phyloP scores from a whole-genome alignment of 2,888 invertebrate genomes.

The Gortyna flavago region DNA sequence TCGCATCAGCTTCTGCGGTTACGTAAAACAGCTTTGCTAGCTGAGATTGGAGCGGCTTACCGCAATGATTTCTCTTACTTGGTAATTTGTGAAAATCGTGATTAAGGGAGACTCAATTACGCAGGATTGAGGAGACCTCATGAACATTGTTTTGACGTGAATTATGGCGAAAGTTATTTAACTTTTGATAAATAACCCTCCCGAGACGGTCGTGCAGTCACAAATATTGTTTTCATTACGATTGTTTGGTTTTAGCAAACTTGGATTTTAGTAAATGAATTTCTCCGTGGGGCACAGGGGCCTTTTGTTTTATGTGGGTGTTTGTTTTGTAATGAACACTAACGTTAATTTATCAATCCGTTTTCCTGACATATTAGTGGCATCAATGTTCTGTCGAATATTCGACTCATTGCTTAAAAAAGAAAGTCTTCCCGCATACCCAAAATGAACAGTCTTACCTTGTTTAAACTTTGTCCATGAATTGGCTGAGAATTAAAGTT shows the following conservation, averaged over 20 bases:
- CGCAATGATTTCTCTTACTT: constrained; percentile 69
- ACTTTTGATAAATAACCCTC: constrained; percentile 62
- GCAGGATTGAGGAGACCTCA: constrained; percentile 54
- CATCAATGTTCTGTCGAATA: neutral
- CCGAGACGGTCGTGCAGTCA: constrained; percentile 35
- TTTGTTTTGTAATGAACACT: constrained; percentile 38
- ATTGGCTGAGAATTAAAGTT: constrained; percentile 64
- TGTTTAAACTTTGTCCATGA: constrained; percentile 56
- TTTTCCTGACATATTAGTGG: neutral
- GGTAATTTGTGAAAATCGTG: constrained; percentile 54
- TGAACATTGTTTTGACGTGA: constrained; percentile 59
- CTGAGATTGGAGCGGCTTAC: constrained; percentile 67
- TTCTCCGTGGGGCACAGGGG: neutral
- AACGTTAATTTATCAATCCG: constrained; percentile 6
- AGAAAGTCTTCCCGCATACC: neutral
- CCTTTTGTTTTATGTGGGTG: neutral
- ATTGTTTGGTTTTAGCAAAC: constrained; percentile 32
- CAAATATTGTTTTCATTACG: constrained; percentile 46
- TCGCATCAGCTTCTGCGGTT: constrained; percentile 64
- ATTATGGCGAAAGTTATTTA: constrained; percentile 67
- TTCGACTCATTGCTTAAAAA: neutral
- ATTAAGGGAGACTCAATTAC: constrained; percentile 56
- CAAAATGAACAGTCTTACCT: constrained; percentile 42
- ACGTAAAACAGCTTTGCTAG: constrained; percentile 72
- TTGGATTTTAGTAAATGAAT: constrained; percentile 35